phyloP scores from a whole-genome alignment of 1,140 invertebrate genomes.

The Calliopsis andreniformis region DNA sequence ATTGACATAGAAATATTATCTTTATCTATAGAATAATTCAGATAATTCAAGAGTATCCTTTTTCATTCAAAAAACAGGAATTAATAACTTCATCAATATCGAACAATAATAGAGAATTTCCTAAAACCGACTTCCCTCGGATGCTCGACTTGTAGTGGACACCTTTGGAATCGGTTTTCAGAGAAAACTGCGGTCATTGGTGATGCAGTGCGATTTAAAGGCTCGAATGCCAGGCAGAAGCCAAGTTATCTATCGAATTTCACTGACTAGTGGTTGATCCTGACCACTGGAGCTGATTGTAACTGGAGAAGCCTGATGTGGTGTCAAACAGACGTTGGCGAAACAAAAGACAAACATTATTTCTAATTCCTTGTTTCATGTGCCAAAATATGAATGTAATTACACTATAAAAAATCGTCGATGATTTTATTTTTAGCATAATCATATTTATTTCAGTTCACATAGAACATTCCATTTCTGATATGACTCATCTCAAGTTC shows the following conservation, averaged over 20 bases:
- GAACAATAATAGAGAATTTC: no score
- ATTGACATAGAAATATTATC: no score
- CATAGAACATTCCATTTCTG: no score
- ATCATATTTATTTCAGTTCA: no score
- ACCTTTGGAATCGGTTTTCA: conserved; percentile 19
- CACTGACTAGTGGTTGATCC: conserved; percentile 37
- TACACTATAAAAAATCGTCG: no score
- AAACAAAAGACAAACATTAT: neutral
- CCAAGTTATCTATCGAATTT: conserved; percentile 52
- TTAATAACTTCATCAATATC: no score
- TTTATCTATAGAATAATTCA: no score
- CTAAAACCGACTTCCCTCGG: neutral
- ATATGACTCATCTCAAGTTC: conserved; percentile 1
- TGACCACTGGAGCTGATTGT: conserved; percentile 38
- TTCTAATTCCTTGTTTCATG: neutral
- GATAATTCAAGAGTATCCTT: no score
- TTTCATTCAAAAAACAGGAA: no score
- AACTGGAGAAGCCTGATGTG: conserved; percentile 48
- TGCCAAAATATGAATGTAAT: no score
- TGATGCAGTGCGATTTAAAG: conserved; percentile 36
- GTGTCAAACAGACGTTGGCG: conserved; percentile 41
- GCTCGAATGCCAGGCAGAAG: conserved; percentile 31
- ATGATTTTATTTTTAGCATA: no score
- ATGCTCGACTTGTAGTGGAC: neutral
- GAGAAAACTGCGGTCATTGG: neutral